Conservation (phyloP, 2,888 invertebrate genomes). For the Apamea crenata region DNA sequence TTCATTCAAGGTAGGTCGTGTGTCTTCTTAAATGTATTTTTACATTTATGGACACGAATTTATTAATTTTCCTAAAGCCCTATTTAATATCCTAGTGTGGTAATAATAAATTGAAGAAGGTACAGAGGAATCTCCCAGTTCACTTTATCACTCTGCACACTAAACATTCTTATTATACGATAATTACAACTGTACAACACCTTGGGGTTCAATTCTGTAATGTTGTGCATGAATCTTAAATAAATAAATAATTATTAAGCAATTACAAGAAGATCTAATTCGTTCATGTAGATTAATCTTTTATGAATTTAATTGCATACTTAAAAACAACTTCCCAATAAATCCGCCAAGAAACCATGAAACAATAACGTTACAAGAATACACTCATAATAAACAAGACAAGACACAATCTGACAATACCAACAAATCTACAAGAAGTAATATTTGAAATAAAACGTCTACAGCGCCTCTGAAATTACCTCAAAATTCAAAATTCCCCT, state of each 20-base stretch:
- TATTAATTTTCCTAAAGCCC: too few relatives aligned
- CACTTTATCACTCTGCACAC: too few relatives aligned
- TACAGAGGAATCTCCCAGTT: background rate
- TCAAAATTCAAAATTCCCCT: conserved; percentile 76
- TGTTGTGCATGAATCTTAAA: too few relatives aligned
- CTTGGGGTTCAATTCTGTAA: too few relatives aligned
- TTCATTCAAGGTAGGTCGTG: background rate
- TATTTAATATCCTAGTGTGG: background rate
- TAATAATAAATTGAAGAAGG: background rate
- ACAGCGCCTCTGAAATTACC: conserved; percentile 71
- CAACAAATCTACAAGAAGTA: conserved; percentile 66
- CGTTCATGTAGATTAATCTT: conserved; percentile 18
- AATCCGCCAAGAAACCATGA: conserved; percentile 23
- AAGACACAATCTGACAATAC: conserved; percentile 44
- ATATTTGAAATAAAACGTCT: conserved; percentile 69
- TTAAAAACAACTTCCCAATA: conserved; percentile 41
- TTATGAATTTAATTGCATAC: conserved; percentile 20
- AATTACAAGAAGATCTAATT: background rate
- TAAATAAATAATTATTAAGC: too few relatives aligned
- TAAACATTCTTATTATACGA: too few relatives aligned
- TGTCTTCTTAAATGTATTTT: background rate
- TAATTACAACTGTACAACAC: too few relatives aligned
- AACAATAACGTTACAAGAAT: conserved; percentile 44
- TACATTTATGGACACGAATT: background rate
- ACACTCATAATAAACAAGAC: conserved; percentile 36